These are phyloP conservation scores for Macroramphosus scolopax DNA, from an alignment of 2,797 vertebrate species.

Conservation along the genomic window DNA sequence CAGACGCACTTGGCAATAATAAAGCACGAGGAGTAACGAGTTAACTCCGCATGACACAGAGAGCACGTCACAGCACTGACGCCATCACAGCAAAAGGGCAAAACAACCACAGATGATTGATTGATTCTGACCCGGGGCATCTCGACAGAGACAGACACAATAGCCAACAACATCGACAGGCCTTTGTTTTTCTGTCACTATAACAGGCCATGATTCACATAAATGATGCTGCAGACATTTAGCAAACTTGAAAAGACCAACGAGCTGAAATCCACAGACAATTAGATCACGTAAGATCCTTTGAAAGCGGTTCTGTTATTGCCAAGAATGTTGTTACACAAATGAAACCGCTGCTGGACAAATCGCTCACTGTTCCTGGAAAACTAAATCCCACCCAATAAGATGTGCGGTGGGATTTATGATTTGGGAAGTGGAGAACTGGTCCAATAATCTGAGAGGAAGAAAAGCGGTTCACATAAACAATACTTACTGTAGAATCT, in stretches of 20 bases:
- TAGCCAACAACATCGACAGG: constrained; percentile 18
- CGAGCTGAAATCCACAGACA: constrained; percentile 39
- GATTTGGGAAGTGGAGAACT: background rate
- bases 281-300: constrained; percentile 52
- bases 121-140: constrained; percentile 13
- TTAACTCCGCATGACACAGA: constrained; percentile 29
- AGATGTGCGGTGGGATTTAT: background rate
- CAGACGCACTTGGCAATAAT: constrained; percentile 8
- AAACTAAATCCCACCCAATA: background rate
- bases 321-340: constrained; percentile 67
- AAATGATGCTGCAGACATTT: constrained; percentile 30
- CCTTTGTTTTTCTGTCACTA: constrained; percentile 28
- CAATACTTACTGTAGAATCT: too few species aligned
- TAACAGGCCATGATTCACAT: constrained; percentile 23
- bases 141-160: constrained; percentile 16
- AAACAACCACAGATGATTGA: constrained; percentile 9
- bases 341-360: constrained; percentile 57
- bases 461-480: background rate
- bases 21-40: constrained; percentile 17
- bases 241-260: constrained; percentile 46
- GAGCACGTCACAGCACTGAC: constrained; percentile 18
- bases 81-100: constrained; percentile 33
- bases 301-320: constrained; percentile 31
- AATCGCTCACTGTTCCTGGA: constrained; percentile 34
- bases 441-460: background rate